Base-by-base conservation (phyloP, 2,888 invertebrate genomes). In the Cacoxenus indagator region DNA sequence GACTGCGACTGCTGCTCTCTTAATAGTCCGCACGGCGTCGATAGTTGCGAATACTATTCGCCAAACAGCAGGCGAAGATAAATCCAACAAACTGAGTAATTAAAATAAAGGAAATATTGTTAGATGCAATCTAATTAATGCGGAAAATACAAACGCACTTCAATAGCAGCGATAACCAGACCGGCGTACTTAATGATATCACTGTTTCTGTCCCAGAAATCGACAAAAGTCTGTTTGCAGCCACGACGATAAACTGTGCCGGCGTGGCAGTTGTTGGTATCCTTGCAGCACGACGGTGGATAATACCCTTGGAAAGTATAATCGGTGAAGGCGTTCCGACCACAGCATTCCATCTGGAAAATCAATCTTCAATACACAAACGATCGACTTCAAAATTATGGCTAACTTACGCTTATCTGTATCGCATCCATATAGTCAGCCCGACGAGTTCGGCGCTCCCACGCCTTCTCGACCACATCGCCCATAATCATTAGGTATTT, bases 61-160 rank as follows among this genome's bases (percentile, higher is more conserved):
- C 95, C 87, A 97, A 90, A 85, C 95, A 96, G 87, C 96, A 93
- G 67, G 96, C 93, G 88, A 96, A 95, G 80, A 96, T 89, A 70
- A 96, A 94, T 70, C 93, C 94, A 78, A 93, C 89, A 76, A 94
- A 90, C 93, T 17, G 78, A 78, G 1, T 1, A 29, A 43, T 17
- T 26, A 19, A 24, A 1, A 4, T 5, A 26, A 37, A 5, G 9
- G 11, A 19, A 19, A 17, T 48, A 4, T 48, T 17, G 31, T 64
- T 11, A 26, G 26, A 57, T 55, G 24, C n/a, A 46, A 19, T 62
- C 4, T 11, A 14, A 45, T 45, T 8, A 17, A 11, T 48, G 4
- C 14, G 9, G 5, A n/a, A 48, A 48, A 19, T 8, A 19, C 2
- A 3, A n/a, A 72, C 74, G 87, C 82, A 94, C 94, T 91, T 94